A percentile compares a stretch with the other conserved stretches of the same genome.
These are phyloP conservation scores for Euura lappo DNA, from an alignment of 1,140 invertebrate species.

Conservation along the genomic window DNA sequence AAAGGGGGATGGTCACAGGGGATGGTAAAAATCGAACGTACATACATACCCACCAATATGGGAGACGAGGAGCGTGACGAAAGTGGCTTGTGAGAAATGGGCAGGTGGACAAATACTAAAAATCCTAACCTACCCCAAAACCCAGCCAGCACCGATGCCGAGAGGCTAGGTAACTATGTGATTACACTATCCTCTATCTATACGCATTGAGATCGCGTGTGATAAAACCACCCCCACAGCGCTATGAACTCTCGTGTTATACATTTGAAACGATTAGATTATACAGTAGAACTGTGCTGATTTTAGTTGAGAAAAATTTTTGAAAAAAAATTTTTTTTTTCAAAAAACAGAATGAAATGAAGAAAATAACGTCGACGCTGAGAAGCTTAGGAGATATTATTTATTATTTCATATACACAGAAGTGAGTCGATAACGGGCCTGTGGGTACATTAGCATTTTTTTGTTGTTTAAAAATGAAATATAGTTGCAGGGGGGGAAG, in stretches of 20 bases:
- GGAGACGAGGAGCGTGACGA: not conserved
- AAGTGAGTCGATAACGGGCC: constrained; percentile 2
- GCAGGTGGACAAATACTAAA: constrained; percentile 4
- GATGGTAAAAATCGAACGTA: not conserved
- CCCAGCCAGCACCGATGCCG: not conserved
- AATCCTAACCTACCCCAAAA: not conserved
- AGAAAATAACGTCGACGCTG: not conserved
- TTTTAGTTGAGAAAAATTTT: not conserved
- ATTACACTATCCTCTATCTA: not conserved
- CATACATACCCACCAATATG: not conserved
- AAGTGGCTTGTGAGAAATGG: constrained; percentile 4
- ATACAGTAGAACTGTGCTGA: not conserved
- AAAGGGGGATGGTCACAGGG: not conserved
- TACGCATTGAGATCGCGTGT: not conserved
- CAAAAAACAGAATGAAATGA: not conserved
- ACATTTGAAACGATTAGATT: not conserved
- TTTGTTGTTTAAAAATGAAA: constrained; percentile 7
- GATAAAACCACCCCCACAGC: not conserved
- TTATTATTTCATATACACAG: constrained; percentile 7
- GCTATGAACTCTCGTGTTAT: not conserved
- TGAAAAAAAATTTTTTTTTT: not conserved
- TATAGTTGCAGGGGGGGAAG: not conserved
- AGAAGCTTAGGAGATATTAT: not conserved
- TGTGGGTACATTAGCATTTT: constrained; percentile 7
- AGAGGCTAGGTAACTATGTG: not conserved